Evolutionary conservation across 2,888 invertebrate species (phyloP).

Genomic region (Pristionchus maxplancki): DNA sequence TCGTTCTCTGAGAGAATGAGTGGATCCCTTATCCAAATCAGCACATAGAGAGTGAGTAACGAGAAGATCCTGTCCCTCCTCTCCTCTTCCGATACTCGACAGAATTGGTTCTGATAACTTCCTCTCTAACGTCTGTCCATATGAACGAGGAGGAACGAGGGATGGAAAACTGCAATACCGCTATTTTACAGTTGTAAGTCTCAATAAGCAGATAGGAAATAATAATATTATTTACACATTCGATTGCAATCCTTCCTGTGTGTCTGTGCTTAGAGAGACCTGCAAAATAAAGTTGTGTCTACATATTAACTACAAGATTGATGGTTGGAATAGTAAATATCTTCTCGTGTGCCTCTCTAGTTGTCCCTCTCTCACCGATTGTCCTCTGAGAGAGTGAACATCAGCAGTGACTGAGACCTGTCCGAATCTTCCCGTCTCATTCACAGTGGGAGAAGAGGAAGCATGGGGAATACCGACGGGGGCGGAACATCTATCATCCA

Average conservation of each 20-base stretch:
- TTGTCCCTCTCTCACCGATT: too few relatives aligned
- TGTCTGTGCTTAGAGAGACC: background rate
- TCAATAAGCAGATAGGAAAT: background rate
- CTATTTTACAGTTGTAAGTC: too few relatives aligned
- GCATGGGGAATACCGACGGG: constrained; percentile 10
- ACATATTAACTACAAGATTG: too few relatives aligned
- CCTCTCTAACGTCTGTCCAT: constrained; percentile 24
- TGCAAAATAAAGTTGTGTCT: background rate
- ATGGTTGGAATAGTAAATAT: too few relatives aligned
- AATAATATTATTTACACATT: background rate
- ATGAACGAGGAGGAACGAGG: constrained; percentile 20
- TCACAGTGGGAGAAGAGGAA: background rate
- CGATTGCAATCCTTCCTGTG: background rate
- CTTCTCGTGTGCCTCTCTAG: too few relatives aligned
- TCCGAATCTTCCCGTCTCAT: constrained; percentile 29
- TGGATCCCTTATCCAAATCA: constrained; percentile 39
- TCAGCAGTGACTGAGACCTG: constrained; percentile 45
- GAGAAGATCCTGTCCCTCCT: constrained; percentile 14
- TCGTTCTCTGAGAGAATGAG: constrained; percentile 17
- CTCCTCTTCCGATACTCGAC: background rate
- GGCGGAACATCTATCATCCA: constrained; percentile 8
- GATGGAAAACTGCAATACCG: background rate
- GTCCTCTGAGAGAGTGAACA: constrained; percentile 3
- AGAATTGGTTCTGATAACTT: constrained; percentile 48
- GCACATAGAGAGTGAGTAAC: constrained; percentile 48